A percentile compares a stretch with the other conserved stretches of the same genome.
Conservation (phyloP, 2,797 vertebrate genomes). For the Limnodromus scolopaceus region DNA sequence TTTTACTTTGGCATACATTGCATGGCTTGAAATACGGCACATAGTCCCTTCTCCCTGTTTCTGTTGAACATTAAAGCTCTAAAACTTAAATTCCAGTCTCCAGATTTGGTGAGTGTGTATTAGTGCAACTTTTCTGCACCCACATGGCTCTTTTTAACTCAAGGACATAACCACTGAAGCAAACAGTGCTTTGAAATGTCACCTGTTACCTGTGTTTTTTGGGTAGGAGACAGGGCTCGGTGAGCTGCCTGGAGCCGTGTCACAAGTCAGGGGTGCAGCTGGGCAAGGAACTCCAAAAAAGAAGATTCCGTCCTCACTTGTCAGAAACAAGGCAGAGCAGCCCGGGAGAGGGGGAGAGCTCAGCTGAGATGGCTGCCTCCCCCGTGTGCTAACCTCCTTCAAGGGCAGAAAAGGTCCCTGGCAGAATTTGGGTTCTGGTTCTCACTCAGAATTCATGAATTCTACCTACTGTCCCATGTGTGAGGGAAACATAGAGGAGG, state of each 20-base stretch:
- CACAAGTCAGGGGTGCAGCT: neutral
- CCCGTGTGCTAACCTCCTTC: neutral
- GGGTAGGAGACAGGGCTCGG: neutral
- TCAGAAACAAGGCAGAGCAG: neutral
- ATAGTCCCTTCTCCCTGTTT: neutral
- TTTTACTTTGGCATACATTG: neutral
- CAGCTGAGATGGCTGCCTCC: accelerated
- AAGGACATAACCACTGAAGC: neutral
- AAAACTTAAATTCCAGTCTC: neutral
- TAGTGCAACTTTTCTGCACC: neutral
- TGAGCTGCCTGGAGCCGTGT: neutral
- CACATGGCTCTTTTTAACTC: neutral
- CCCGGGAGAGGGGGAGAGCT: accelerated
- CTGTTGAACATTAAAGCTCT: neutral
- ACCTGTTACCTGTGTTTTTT: accelerated
- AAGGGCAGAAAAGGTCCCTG: neutral
- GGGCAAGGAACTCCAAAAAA: neutral
- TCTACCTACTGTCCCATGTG: neutral
- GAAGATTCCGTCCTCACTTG: neutral
- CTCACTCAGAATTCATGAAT: neutral
- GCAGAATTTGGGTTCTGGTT: neutral
- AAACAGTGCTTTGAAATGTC: neutral
- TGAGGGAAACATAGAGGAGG: neutral
- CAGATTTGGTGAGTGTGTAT: neutral
- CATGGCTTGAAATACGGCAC: neutral